A percentile compares a stretch with the other conserved stretches of the same genome.
Conservation (phyloP, 2,888 invertebrate species). For the Acleris literana region DNA sequence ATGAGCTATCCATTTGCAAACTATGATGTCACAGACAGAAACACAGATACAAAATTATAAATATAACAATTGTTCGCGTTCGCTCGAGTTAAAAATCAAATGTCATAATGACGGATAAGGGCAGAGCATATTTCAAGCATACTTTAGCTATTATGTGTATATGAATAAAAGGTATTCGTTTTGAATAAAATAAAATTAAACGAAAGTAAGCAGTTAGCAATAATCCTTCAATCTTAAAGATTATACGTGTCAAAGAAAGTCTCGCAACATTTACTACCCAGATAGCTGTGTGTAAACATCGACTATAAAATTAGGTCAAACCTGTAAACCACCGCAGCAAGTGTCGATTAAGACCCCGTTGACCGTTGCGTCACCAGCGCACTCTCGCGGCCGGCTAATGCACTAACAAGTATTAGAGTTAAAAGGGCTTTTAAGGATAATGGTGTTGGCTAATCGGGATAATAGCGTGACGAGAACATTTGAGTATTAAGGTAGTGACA, state of each 20-base stretch:
- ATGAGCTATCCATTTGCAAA: no score
- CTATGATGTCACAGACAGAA: no score
- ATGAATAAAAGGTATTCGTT: no score
- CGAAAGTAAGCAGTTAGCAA: neutral
- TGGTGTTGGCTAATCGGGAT: conserved; percentile 27
- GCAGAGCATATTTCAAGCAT: no score
- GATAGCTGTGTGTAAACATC: neutral
- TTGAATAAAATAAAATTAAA: no score
- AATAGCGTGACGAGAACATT: conserved; percentile 23
- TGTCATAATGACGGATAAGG: no score
- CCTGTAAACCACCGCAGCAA: conserved; percentile 17
- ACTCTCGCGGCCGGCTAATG: conserved; percentile 29
- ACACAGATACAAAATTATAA: no score
- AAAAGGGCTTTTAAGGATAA: conserved; percentile 33
- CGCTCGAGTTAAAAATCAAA: no score
- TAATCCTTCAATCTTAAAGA: neutral
- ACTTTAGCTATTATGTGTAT: no score
- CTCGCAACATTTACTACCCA: no score
- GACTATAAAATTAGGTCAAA: conserved; percentile 19
- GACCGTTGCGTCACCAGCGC: conserved; percentile 36
- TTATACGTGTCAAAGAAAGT: no score
- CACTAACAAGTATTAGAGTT: conserved; percentile 31
- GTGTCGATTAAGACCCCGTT: conserved; percentile 44
- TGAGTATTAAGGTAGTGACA: conserved; percentile 1
- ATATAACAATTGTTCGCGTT: no score